Evolutionary conservation across 2,113 vertebrate genomes (phyloP), one percentile per base, ranked within the genome.

Genomic region (Ranitomeya variabilis): DNA sequence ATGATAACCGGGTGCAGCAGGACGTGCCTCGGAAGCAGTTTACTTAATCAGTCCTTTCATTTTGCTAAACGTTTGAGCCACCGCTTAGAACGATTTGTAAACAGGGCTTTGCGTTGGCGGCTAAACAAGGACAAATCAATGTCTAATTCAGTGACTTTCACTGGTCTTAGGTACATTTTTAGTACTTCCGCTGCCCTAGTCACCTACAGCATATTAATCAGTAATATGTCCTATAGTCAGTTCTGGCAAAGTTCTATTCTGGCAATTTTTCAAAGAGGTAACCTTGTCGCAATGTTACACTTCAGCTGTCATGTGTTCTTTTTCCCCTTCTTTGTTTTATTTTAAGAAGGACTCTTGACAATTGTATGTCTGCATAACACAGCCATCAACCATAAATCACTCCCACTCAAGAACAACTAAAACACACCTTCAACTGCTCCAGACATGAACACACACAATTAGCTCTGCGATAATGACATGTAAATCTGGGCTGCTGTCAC

Each of bases 221-320:
- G 73, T 84, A 79, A 89, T 60, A 83, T 85, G 87, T 82, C 80
- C 67, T 84, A 89, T 62, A 89, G 23, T 45, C 55, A 31, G 64
- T 74, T 69, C 52, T 85, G 73, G 45, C 81, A 85, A 84, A 88
- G 87, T 64, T 78, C 73, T 64, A 57, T 84, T 60, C 79, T 89
- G 87, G 81, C 73, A 85, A 31, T 31, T 79, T 85, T 79, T 78
- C 87, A 89, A 55, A 85, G 84, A 81, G 90, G 91, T 90, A 90
- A 92, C 86, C 87, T 89, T 85, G 87, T 85, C 60, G 74, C 73
- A 45, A 54, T 80, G 76, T 84, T 84, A 55, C 64, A 84, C 66
- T 69, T 69, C 64, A 84, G 71, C 82, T 23, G 67, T 84, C 82
- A 71, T 54, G 64, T 55, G 21, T 19, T 84, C n/a, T 84, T 23